A percentile compares a stretch with the other conserved stretches of the same genome.
Evolutionary conservation across 2,797 vertebrate genomes (phyloP).

Genomic region (Leptatherina wallacei): DNA sequence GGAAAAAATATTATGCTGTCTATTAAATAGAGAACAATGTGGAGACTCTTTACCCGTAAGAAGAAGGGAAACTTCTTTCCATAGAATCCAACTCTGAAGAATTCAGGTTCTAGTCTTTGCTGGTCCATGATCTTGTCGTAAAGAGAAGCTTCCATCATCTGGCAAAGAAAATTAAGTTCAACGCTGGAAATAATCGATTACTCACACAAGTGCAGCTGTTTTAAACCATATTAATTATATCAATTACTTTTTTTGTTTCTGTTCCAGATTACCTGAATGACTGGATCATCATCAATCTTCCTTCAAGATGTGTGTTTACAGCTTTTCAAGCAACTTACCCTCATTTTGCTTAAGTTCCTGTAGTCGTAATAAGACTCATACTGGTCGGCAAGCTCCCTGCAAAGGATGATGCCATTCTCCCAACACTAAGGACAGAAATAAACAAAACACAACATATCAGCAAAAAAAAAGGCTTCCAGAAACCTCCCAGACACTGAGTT

Average conservation of each 20-base stretch:
- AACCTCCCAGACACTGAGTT: neutral
- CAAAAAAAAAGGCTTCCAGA: neutral
- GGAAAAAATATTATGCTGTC: slow-evolving; percentile 4
- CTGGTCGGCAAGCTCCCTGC: slow-evolving; percentile 96
- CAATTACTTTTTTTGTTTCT: neutral
- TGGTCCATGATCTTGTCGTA: slow-evolving; percentile 99
- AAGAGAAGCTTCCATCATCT: slow-evolving; percentile 99
- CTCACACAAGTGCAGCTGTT: neutral
- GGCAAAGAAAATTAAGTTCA: slow-evolving; percentile 6
- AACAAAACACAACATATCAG: neutral
- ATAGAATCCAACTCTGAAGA: slow-evolving; percentile 98
- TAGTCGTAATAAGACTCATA: slow-evolving; percentile 99
- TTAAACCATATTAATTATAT: neutral
- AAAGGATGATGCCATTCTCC: slow-evolving; percentile 98
- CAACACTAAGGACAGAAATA: slow-evolving; percentile 87
- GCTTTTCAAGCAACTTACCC: slow-evolving; percentile 83
- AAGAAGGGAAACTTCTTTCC: slow-evolving; percentile 99
- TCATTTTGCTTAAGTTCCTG: slow-evolving; percentile 98
- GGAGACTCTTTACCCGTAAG: slow-evolving; percentile 87
- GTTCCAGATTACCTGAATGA: neutral
- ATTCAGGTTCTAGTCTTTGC: slow-evolving; percentile 96
- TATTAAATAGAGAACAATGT: slow-evolving; percentile 15
- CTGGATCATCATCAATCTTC: neutral
- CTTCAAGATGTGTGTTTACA: neutral
- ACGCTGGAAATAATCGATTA: neutral